These are phyloP conservation scores for Muscina levida DNA, from an alignment of 2,888 invertebrate species.

Conservation along the genomic window DNA sequence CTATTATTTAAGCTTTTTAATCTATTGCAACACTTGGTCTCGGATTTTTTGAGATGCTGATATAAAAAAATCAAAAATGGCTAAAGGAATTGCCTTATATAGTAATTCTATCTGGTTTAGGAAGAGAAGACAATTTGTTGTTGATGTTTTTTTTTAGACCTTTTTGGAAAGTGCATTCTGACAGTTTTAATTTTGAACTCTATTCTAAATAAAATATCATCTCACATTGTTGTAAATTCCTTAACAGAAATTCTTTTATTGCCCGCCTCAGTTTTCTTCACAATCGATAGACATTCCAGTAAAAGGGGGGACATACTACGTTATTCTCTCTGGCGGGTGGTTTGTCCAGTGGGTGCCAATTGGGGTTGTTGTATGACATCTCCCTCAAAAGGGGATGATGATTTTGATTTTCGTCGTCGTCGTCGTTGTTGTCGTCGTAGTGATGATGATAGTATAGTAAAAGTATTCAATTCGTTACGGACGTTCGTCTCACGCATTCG, in stretches of 20 bases:
- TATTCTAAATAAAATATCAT: too few relatives aligned
- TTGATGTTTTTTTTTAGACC: too few relatives aligned
- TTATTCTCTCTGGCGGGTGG: constrained; percentile 51
- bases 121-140: too few relatives aligned
- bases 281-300: constrained; percentile 39
- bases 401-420: constrained; percentile 2
- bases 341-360: constrained; percentile 53
- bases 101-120: too few relatives aligned
- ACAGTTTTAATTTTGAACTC: too few relatives aligned
- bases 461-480: constrained; percentile 53
- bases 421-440: background rate
- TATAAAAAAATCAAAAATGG: too few relatives aligned
- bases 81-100: too few relatives aligned
- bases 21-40: too few relatives aligned
- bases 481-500: constrained; percentile 7
- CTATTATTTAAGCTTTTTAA: too few relatives aligned
- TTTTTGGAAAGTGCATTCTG: too few relatives aligned
- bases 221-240: too few relatives aligned
- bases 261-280: constrained; percentile 20
- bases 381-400: constrained; percentile 43
- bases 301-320: background rate
- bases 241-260: background rate
- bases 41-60: too few relatives aligned
- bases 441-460: constrained; percentile 34
- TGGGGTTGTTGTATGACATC: background rate